phyloP scores from a whole-genome alignment of 2,113 vertebrate species.

The Gila orcuttii region DNA sequence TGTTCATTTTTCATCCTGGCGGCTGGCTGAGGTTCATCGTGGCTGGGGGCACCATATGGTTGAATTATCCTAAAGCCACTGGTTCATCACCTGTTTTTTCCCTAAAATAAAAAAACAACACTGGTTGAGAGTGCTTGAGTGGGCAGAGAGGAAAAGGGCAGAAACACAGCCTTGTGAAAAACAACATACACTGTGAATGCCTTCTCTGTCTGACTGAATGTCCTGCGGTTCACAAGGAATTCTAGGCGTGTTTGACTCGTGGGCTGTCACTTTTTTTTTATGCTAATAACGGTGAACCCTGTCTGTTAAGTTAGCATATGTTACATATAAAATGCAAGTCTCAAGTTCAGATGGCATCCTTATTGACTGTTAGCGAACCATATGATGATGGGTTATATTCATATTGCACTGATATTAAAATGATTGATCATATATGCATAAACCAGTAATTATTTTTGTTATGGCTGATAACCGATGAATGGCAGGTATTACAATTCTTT shows the following conservation, averaged over 20 bases:
- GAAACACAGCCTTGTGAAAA: slow-evolving; percentile 24
- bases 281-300: neutral
- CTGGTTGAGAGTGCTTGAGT: slow-evolving; percentile 5
- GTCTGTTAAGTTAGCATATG: neutral
- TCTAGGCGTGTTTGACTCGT: neutral
- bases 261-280: neutral
- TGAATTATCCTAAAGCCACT: slow-evolving; percentile 49
- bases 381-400: neutral
- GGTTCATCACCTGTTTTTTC: slow-evolving; percentile 47
- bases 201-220: slow-evolving; percentile 15
- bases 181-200: slow-evolving; percentile 37
- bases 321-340: neutral
- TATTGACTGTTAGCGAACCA: neutral
- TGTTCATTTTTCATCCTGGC: slow-evolving; percentile 41
- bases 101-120: neutral
- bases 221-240: neutral
- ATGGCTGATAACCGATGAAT: neutral
- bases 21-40: slow-evolving; percentile 26
- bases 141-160: slow-evolving; percentile 12
- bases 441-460: neutral
- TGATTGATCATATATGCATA: neutral
- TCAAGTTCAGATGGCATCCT: neutral
- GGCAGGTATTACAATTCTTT: neutral
- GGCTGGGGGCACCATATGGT: slow-evolving; percentile 48
- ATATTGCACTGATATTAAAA: neutral